Evolutionary conservation across 2,113 vertebrate genomes (phyloP), one percentile per base, ranked within the genome.

Genomic region (Dicrurus megarhynchus): DNA sequence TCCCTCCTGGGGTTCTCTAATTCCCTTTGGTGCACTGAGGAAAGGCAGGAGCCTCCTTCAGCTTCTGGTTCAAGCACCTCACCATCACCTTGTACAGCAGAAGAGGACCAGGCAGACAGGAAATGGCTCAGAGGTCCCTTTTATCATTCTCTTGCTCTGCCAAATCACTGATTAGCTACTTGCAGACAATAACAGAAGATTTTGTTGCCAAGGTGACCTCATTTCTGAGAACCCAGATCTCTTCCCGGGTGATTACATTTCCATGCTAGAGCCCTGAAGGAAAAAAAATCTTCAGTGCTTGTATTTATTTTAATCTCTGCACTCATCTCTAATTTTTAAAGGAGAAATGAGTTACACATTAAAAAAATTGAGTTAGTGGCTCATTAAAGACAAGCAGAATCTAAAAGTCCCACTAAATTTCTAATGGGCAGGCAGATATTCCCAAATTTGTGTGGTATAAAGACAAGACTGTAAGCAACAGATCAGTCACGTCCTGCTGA

Each of bases 171-270:
- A 95, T 92, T 84, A 92, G 95, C 68, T 84, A 57, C 64, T 94
- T 94, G 90, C 76, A 93, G 86, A 95, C 47, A 95, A 81, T 77
- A 93, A 73, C 8, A 93, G 47, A 76, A 83, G 68, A 95, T 84
- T 90, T 81, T 89, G 93, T 95, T 95, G 86, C 94, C 93, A 95
- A 97, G 95, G 95, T 95, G 95, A 97, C 79, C 89, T 92, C 56
- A 61, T 84, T 95, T 95, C 79, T 90, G 60, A 93, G 89, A 96
- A 47, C 30, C 47, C 35, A 92, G 86, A 78, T 80, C 64, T 74
- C 73, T 78, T 96, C 56, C 84, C 44, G 10, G 37, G 47, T 86
- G 86, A 95, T 93, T 95, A 74, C 56, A 90, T 81, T 87, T 89
- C 83, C 64, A 70, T 63, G 83, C 64, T 75, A 81, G 37, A 90